Percentiles rank a stretch among this genome's conserved stretches.
These are phyloP conservation scores for Drosophila sordidula DNA, from an alignment of 2,888 invertebrate species.

Conservation along the genomic window DNA sequence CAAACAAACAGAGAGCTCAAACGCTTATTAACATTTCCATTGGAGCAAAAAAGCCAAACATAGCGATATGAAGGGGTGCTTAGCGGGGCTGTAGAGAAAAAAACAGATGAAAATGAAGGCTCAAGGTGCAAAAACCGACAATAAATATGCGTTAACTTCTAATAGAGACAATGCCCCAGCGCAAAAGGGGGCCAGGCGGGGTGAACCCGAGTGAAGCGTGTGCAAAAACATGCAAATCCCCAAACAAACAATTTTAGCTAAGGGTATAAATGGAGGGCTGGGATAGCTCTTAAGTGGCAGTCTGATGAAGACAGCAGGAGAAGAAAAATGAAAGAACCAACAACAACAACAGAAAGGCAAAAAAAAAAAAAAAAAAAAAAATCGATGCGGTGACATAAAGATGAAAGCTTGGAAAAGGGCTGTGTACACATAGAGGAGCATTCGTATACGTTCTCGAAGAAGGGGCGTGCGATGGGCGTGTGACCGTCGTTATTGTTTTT, in stretches of 20 bases:
- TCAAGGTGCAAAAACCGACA: slow-evolving; percentile 76
- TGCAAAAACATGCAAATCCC: slow-evolving; percentile 78
- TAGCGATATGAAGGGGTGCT: slow-evolving; percentile 1
- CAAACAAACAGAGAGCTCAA: slow-evolving; percentile 50
- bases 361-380: slow-evolving; percentile 33
- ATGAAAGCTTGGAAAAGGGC: slow-evolving; percentile 71
- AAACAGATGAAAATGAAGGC: slow-evolving; percentile 58
- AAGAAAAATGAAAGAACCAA: background rate
- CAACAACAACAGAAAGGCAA: too few species aligned
- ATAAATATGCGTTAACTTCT: slow-evolving; percentile 80
- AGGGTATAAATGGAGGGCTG: slow-evolving; percentile 51
- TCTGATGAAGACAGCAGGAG: slow-evolving; percentile 60
- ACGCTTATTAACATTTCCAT: slow-evolving; percentile 77
- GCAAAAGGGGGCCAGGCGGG: background rate
- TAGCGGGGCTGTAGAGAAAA: slow-evolving; percentile 8
- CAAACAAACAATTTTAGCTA: slow-evolving; percentile 78
- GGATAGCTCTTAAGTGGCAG: slow-evolving; percentile 55
- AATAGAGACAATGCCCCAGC: slow-evolving; percentile 58
- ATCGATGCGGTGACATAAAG: slow-evolving; percentile 74
- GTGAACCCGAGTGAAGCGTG: slow-evolving; percentile 34
- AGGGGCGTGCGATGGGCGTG: slow-evolving; percentile 36
- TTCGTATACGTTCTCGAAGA: slow-evolving; percentile 5
- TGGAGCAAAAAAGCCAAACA: slow-evolving; percentile 72
- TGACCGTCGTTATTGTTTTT: slow-evolving; percentile 64
- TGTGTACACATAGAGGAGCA: slow-evolving; percentile 8